Base-by-base conservation (phyloP, 2,888 invertebrate genomes). In the Empis stercorea region DNA sequence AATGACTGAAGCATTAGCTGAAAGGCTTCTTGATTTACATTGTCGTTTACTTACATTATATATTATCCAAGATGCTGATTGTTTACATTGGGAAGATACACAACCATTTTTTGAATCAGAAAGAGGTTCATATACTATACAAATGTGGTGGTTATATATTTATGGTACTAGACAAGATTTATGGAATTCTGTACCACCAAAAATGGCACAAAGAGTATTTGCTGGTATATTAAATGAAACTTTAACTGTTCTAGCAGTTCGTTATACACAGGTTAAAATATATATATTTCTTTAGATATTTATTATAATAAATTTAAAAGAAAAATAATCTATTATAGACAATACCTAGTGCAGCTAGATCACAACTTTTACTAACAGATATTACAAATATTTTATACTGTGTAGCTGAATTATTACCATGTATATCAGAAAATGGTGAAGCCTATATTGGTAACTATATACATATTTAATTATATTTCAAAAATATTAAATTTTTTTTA, bases 141-240 rank as follows among this genome's bases (percentile, higher is more conserved):
- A 87, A 60, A 88, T 87, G 76, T 88, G 88, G 88, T 87, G 87
- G 85, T 73, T 87, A 17, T 88, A 88, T 60, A 84, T 88, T 69
- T 48, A 59, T 80, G 87, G 87, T 5, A 85, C 84, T 34, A 79
- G 78, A 59, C 78, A 84, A 56, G 87, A 88, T 67, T 71, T 89
- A 36, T 89, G 88, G 88, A 84, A 81, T 57, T 86, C 86, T 0
- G 86, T 88, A n/a, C 87, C 89, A 0, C 88, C 88, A 0, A 81
- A 84, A 64, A 87, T 87, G 81, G 87, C 88, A 0, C 87, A 87
- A 60, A 75, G 87, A 54, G 82, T 89, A 44, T 85, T 87, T 57
- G 80, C 85, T 3, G 88, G 87, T 4, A 87, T 88, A 81, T 69
- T 89, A 1, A 88, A 88, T 58, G 88, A 89, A 66, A 87, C 87